Conservation (phyloP, 2,113 vertebrate species). For the Perca flavescens region DNA sequence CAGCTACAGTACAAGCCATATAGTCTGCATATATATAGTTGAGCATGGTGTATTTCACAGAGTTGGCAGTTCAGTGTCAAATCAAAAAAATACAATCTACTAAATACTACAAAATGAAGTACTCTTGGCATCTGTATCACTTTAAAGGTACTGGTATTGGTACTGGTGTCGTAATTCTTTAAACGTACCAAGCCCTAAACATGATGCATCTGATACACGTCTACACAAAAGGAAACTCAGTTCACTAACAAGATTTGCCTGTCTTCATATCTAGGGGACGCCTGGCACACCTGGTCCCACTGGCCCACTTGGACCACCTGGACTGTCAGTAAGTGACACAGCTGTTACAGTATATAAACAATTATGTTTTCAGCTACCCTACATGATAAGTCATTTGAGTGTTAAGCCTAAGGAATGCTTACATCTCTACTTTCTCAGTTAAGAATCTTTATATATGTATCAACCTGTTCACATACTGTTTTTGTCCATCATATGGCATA, state of each 20-base stretch:
- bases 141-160: no score
- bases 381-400: not conserved
- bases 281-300: constrained; percentile 84
- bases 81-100: no score
- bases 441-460: not conserved
- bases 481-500: not conserved
- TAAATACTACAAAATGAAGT: no score
- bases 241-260: constrained; percentile 20
- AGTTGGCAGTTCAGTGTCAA: no score
- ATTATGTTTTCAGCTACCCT: not conserved
- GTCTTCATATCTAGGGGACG: constrained; percentile 81
- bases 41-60: no score
- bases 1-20: no score
- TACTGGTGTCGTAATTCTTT: no score
- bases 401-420: not conserved
- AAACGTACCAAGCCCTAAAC: not conserved
- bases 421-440: no score
- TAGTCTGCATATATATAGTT: no score
- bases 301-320: constrained; percentile 87
- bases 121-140: no score
- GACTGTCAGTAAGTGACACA: constrained; percentile 86
- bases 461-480: not conserved
- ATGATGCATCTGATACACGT: not conserved
- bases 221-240: not conserved
- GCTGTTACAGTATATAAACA: not conserved